phyloP scores from a whole-genome alignment of 2,797 vertebrate species.

The Myotis myotis region DNA sequence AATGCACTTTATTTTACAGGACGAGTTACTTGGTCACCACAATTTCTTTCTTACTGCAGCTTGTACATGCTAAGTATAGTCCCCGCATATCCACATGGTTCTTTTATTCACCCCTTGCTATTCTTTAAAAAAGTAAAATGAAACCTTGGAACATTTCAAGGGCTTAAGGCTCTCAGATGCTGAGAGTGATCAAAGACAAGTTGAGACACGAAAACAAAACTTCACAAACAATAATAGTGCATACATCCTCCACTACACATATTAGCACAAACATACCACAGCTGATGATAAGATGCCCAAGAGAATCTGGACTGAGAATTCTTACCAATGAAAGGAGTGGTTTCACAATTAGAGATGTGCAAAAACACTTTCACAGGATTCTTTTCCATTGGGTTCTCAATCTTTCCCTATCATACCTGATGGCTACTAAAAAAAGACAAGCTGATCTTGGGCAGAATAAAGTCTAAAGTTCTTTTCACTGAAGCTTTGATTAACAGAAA shows the following conservation, averaged over 20 bases:
- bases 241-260: neutral
- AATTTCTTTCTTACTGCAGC: neutral
- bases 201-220: constrained; percentile 22
- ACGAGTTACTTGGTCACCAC: neutral
- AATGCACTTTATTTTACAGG: neutral
- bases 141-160: constrained; percentile 44
- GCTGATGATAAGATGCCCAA: neutral
- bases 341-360: neutral
- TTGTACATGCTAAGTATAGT: neutral
- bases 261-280: neutral
- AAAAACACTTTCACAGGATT: neutral
- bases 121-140: constrained; percentile 27
- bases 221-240: neutral
- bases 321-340: constrained; percentile 6
- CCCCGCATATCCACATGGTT: neutral
- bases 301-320: neutral
- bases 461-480: constrained; percentile 20
- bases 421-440: constrained; percentile 33
- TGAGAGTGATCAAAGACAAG: constrained; percentile 28
- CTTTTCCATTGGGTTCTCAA: neutral
- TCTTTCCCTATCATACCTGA: neutral
- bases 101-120: neutral
- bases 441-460: neutral
- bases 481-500: constrained; percentile 68
- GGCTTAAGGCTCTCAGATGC: constrained; percentile 47